These are phyloP conservation scores for Amblyteles armatorius DNA, from an alignment of 2,888 invertebrate genomes.

Conservation along the genomic window DNA sequence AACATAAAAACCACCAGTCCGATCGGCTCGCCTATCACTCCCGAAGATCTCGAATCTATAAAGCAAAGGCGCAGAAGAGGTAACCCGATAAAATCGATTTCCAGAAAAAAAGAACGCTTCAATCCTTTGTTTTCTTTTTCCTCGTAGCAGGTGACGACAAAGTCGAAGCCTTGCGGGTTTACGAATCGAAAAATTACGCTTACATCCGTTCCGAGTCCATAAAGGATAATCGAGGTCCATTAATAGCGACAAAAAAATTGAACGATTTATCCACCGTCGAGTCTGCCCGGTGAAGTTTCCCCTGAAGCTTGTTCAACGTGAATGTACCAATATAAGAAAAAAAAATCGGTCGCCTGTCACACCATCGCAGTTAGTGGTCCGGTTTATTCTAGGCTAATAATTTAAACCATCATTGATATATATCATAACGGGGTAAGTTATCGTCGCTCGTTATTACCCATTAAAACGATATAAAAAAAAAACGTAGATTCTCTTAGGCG, in stretches of 20 bases:
- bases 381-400: slow-evolving; percentile 12
- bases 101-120: neutral
- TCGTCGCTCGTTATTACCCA: slow-evolving; percentile 38
- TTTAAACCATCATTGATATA: slow-evolving; percentile 16
- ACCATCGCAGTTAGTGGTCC: slow-evolving; percentile 22
- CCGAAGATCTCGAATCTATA: slow-evolving; percentile 11
- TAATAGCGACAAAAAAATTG: neutral
- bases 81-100: slow-evolving; percentile 29
- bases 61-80: slow-evolving; percentile 39
- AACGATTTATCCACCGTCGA: slow-evolving; percentile 1
- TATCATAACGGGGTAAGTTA: slow-evolving; percentile 50
- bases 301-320: neutral
- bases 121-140: neutral
- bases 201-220: slow-evolving; percentile 71
- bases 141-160: slow-evolving; percentile 41
- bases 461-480: slow-evolving; percentile 30
- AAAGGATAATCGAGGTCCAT: slow-evolving; percentile 38
- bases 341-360: slow-evolving; percentile 34
- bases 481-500: slow-evolving; percentile 5
- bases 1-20: slow-evolving; percentile 26
- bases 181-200: slow-evolving; percentile 78
- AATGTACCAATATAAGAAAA: slow-evolving; percentile 18
- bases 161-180: slow-evolving; percentile 71
- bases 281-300: slow-evolving; percentile 2
- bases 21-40: slow-evolving; percentile 13